Evolutionary conservation across 2,113 vertebrate species (phyloP).

Genomic region (Indicator maculatus): DNA sequence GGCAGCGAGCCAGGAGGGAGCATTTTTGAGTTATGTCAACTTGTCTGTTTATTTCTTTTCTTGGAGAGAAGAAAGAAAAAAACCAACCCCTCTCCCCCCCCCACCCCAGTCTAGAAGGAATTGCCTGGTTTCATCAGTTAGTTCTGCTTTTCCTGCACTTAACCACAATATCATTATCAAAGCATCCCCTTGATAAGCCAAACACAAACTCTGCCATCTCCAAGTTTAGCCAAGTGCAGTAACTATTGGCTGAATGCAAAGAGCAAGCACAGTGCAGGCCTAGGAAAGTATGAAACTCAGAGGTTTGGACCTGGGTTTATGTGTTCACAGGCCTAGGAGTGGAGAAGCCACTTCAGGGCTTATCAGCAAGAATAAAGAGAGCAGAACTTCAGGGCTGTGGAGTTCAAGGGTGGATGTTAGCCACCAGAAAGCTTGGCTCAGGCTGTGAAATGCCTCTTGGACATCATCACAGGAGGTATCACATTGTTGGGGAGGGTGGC

Average conservation of each 20-base stretch:
- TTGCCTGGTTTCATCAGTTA: slow-evolving; percentile 58
- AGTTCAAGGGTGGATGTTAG: background rate
- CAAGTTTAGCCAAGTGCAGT: background rate
- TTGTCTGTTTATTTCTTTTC: slow-evolving; percentile 72
- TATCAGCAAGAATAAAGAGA: background rate
- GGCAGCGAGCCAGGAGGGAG: slow-evolving; percentile 37
- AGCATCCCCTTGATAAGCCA: background rate
- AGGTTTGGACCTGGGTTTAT: background rate
- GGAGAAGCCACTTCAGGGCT: background rate
- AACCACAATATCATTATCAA: slow-evolving; percentile 54
- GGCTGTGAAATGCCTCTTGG: background rate
- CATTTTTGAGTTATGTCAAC: slow-evolving; percentile 40
- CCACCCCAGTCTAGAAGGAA: slow-evolving; percentile 15
- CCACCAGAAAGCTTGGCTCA: background rate
- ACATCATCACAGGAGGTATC: background rate
- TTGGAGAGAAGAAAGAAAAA: background rate
- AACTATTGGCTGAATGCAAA: background rate
- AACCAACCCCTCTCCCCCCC: background rate
- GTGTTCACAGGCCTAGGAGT: background rate
- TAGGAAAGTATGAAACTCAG: background rate
- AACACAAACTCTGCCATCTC: background rate
- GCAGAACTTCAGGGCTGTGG: background rate
- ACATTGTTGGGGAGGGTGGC: background rate
- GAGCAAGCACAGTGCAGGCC: background rate
- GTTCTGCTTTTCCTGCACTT: slow-evolving; percentile 47